Evolutionary conservation across 2,888 invertebrate species (phyloP).

Genomic region (Yponomeuta plumbellus): DNA sequence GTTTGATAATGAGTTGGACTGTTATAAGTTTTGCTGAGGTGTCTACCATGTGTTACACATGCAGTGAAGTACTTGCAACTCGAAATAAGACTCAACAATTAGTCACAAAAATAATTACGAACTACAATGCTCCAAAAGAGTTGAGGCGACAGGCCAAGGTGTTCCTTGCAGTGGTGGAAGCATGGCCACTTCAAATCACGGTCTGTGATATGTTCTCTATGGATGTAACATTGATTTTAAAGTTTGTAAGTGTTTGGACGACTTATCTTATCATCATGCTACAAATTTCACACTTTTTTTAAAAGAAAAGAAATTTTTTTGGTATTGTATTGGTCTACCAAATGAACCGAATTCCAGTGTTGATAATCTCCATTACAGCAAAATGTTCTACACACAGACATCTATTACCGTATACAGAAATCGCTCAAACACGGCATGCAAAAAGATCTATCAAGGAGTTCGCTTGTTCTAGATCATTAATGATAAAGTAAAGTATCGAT

Average conservation of each 20-base stretch:
- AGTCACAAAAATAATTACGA: conserved; percentile 23
- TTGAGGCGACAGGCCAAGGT: conserved; percentile 22
- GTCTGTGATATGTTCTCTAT: conserved; percentile 55
- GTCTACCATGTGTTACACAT: conserved; percentile 18
- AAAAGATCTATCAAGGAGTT: too few relatives aligned
- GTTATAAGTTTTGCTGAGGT: conserved; percentile 17
- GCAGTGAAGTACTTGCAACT: conserved; percentile 18
- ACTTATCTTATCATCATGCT: conserved; percentile 58
- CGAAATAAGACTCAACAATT: conserved; percentile 20
- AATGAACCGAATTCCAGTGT: too few relatives aligned
- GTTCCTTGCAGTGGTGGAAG: conserved; percentile 23
- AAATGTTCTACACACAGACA: too few relatives aligned
- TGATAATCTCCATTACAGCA: too few relatives aligned
- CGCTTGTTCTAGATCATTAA: too few relatives aligned
- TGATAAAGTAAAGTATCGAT: too few relatives aligned
- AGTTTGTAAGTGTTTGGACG: conserved; percentile 55
- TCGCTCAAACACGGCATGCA: too few relatives aligned
- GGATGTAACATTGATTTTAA: conserved; percentile 52
- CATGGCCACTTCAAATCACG: conserved; percentile 33
- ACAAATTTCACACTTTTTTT: conserved; percentile 49
- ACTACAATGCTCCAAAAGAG: conserved; percentile 19
- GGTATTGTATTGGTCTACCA: too few relatives aligned
- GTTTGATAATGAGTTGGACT: conserved; percentile 20
- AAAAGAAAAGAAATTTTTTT: conserved; percentile 24
- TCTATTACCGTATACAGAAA: too few relatives aligned